Base-by-base conservation (phyloP, 2,888 invertebrate species). In the Synergus gifuensis region DNA sequence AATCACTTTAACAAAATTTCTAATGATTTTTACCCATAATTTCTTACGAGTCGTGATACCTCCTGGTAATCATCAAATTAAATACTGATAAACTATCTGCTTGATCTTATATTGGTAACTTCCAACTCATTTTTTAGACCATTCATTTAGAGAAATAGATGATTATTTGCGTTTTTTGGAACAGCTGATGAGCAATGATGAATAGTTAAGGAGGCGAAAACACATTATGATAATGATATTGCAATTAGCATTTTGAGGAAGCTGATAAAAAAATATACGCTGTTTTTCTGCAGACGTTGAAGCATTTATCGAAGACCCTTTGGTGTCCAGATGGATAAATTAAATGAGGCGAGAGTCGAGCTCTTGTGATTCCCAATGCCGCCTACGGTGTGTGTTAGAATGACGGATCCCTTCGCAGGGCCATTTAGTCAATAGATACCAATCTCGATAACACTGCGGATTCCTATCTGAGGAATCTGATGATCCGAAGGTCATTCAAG, bases 361-460 rank as follows among this genome's bases (percentile, higher is more conserved):
- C 66, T 63, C 81, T 79, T 78, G 76, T 80, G 82, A 76, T 76
- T 67, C 66, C 76, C 79, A 80, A 80, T 77, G 79, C 85, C 83
- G 83, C 85, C 82, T 83, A 81, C 78, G 89, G 90, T 88, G 90
- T 90, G 90, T 88, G 90, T 88, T 88, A 89, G 90, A 90, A 91
- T 91, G 90, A 91, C 89, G 87, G 87, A 91, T 91, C 88, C 89
- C 85, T 87, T 81, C 82, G 84, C 81, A 86, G 86, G 86, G 86
- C 88, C 88, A 88, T 90, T 89, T 90, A 89, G 90, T 86, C 86
- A 84, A 85, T 83, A 89, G 90, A 91, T 91, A 91, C 86, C 83
- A 84, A 90, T 90, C 90, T 89, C 83, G 85, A 86, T 86, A 83
- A 67, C 69, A 73, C 83, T 77, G 79, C 79, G 83, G 84, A 84